Evolutionary conservation across 1,140 invertebrate species (phyloP).

Genomic region (Dendroctonus ponderosae): DNA sequence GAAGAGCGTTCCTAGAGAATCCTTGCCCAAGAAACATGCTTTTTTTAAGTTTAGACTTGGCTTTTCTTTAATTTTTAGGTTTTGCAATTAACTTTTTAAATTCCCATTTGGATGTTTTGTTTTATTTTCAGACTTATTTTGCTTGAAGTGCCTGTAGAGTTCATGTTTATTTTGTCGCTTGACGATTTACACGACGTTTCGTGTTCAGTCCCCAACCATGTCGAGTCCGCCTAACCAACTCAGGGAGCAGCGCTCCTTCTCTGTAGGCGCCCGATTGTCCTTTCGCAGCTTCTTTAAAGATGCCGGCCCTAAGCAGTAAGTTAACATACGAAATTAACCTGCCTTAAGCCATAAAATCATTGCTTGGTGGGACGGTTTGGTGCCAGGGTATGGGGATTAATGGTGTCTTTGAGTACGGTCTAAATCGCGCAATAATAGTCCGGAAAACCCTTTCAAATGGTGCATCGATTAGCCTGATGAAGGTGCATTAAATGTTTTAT

Average conservation of each 20-base stretch:
- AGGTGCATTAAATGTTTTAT: not conserved
- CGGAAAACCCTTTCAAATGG: not conserved
- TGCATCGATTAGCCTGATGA: not conserved
- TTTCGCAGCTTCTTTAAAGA: constrained; percentile 46
- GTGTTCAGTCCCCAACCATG: constrained; percentile 31
- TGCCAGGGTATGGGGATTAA: not conserved
- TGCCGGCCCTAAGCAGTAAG: constrained; percentile 46
- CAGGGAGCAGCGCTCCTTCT: constrained; percentile 45
- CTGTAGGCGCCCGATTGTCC: constrained; percentile 43
- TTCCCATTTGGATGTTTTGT: constrained; percentile 2
- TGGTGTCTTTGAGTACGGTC: not conserved
- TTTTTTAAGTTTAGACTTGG: not conserved
- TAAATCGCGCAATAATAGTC: not conserved
- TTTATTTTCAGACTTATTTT: constrained; percentile 23
- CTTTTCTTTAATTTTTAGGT: not conserved
- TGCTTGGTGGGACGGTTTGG: not conserved
- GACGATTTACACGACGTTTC: constrained; percentile 1
- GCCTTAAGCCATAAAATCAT: constrained; percentile 1
- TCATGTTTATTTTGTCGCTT: constrained; percentile 13
- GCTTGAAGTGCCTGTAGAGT: constrained; percentile 6
- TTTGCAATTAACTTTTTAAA: not conserved
- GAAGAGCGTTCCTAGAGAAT: not conserved
- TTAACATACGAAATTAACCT: constrained; percentile 15
- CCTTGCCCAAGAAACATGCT: not conserved
- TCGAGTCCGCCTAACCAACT: constrained; percentile 43